A percentile compares a stretch with the other conserved stretches of the same genome.
Conservation (phyloP, 2,888 invertebrate species). For the Lysandra coridon region DNA sequence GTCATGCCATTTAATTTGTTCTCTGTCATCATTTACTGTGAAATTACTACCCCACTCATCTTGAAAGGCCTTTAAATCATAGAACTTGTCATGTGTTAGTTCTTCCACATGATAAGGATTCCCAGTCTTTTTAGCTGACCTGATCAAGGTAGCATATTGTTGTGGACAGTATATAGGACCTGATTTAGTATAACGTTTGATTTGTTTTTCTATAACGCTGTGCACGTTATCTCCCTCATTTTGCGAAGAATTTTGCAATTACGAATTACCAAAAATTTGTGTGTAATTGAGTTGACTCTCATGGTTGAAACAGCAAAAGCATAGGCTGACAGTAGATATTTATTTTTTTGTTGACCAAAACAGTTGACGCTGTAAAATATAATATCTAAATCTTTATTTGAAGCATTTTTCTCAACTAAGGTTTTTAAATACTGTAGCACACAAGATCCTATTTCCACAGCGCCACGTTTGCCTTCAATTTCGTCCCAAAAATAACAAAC, state of each 20-base stretch:
- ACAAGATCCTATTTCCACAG: constrained; percentile 35
- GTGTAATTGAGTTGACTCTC: constrained; percentile 31
- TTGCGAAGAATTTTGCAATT: no score
- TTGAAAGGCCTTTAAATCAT: constrained; percentile 40
- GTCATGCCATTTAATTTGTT: constrained; percentile 39
- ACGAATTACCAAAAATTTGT: constrained; percentile 34
- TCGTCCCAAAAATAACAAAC: no score
- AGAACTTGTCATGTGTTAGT: constrained; percentile 43
- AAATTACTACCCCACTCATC: constrained; percentile 41
- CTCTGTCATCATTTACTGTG: constrained; percentile 35
- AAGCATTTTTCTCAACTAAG: constrained; percentile 16
- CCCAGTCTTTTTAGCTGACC: constrained; percentile 37
- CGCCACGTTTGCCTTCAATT: no score
- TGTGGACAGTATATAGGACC: constrained; percentile 32
- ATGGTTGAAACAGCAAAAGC: constrained; percentile 32
- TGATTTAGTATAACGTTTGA: constrained; percentile 31
- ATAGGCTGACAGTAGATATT: constrained; percentile 31
- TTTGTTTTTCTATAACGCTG: constrained; percentile 34
- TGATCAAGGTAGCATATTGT: constrained; percentile 33
- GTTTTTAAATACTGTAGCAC: constrained; percentile 27
- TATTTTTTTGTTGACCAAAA: constrained; percentile 35
- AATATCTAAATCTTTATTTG: constrained; percentile 24
- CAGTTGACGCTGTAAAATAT: constrained; percentile 31
- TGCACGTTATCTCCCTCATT: constrained; percentile 34
- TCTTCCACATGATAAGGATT: constrained; percentile 43